Evolutionary conservation across 1,140 invertebrate genomes (phyloP).

Genomic region (Drosophila azteca): DNA sequence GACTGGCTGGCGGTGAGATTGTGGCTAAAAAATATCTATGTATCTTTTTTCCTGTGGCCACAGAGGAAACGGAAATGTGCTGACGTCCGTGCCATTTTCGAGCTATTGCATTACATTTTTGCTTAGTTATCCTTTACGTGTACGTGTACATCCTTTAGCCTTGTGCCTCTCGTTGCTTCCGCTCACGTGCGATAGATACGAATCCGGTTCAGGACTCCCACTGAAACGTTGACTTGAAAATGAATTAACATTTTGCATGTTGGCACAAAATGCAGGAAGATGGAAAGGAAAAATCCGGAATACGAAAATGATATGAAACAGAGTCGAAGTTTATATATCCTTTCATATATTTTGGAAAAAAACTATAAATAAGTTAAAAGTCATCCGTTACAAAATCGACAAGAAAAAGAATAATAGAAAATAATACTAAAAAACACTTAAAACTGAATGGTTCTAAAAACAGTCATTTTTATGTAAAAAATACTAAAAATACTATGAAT

Average conservation of each 20-base stretch:
- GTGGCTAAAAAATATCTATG: not conserved
- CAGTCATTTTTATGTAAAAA: too few species aligned
- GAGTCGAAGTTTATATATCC: too few species aligned
- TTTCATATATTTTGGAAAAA: too few species aligned
- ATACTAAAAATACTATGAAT: too few species aligned
- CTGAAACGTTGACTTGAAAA: constrained; percentile 60
- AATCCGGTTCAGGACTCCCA: constrained; percentile 63
- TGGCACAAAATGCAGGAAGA: constrained; percentile 40
- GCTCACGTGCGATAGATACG: constrained; percentile 59
- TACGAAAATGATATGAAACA: too few species aligned
- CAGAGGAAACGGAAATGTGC: constrained; percentile 64
- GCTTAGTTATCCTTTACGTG: constrained; percentile 51
- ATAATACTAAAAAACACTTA: too few species aligned
- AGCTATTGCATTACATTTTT: constrained; percentile 43
- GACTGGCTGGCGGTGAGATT: constrained; percentile 4
- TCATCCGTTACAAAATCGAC: too few species aligned
- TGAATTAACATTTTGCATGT: constrained; percentile 81
- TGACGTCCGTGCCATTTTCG: constrained; percentile 45
- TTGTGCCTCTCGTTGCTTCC: not conserved
- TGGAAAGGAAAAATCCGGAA: constrained; percentile 10
- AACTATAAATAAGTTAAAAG: too few species aligned
- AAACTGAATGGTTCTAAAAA: too few species aligned
- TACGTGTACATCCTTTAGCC: not conserved
- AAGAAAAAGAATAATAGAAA: too few species aligned
- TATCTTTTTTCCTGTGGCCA: not conserved